Conservation (phyloP, 1,140 invertebrate species). For the Drosophila ogumai region DNA sequence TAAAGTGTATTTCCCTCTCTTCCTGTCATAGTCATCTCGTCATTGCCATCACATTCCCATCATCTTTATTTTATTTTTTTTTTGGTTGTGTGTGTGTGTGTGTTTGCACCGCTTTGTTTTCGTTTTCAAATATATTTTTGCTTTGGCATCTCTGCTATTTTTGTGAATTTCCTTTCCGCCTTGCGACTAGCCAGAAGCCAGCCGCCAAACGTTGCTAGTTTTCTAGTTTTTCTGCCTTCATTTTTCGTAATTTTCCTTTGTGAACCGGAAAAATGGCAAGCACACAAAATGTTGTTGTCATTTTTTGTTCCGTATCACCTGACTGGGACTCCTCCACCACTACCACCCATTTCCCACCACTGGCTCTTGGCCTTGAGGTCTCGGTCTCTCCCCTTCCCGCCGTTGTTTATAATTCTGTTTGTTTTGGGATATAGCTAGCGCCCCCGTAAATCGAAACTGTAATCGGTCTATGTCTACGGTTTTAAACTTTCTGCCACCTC, state of each 20-base stretch:
- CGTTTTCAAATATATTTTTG: conserved; percentile 33
- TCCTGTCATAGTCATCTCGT: conserved; percentile 2
- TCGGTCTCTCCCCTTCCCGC: neutral
- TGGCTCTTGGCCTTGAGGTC: conserved; percentile 18
- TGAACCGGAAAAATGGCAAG: conserved; percentile 31
- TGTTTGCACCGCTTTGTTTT: conserved; percentile 23
- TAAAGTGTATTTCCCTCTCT: neutral
- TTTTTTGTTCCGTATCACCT: conserved; percentile 38
- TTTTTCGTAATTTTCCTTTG: conserved; percentile 34
- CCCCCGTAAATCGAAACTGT: conserved; percentile 6
- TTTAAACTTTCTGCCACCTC: conserved; percentile 1
- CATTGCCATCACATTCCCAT: conserved; percentile 19
- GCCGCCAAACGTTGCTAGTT: conserved; percentile 8
- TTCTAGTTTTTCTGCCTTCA: conserved; percentile 24
- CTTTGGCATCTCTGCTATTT: conserved; percentile 27
- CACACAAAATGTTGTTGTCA: conserved; percentile 15
- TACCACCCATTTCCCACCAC: neutral
- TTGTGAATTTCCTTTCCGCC: conserved; percentile 43
- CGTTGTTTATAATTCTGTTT: conserved; percentile 40
- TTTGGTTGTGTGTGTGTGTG: neutral
- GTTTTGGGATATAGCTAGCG: conserved; percentile 5
- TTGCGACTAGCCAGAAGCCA: conserved; percentile 6
- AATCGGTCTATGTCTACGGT: conserved; percentile 9
- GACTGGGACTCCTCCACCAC: conserved; percentile 11
- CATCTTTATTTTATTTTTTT: conserved; percentile 7